phyloP scores from a whole-genome alignment of 2,797 vertebrate genomes.

The Chaenodraco wilsoni region DNA sequence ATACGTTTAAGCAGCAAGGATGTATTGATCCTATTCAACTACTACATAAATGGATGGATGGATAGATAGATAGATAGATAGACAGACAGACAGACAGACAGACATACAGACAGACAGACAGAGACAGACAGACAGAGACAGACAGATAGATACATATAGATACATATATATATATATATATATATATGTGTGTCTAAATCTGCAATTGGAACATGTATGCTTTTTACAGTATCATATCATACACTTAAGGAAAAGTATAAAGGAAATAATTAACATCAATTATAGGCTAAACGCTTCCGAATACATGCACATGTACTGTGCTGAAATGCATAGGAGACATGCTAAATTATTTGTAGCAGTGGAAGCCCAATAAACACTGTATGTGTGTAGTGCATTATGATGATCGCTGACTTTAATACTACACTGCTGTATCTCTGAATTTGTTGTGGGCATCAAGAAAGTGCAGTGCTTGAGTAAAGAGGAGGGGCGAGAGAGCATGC shows the following conservation, averaged over 20 bases:
- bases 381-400: neutral
- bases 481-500: slow-evolving; percentile 69
- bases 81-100: too few relatives aligned
- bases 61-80: neutral
- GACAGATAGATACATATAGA: too few relatives aligned
- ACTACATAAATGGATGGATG: neutral
- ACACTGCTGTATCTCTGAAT: slow-evolving; percentile 10
- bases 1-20: neutral
- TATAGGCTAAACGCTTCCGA: too few relatives aligned
- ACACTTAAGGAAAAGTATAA: neutral
- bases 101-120: neutral
- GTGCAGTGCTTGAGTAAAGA: slow-evolving; percentile 60
- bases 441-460: slow-evolving; percentile 53
- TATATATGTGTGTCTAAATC: too few relatives aligned
- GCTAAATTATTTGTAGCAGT: too few relatives aligned
- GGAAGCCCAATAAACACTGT: neutral
- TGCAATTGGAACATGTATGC: neutral
- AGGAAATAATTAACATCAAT: neutral
- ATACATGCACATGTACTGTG: neutral
- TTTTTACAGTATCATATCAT: neutral
- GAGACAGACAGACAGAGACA: too few relatives aligned
- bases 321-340: neutral
- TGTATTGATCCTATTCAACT: neutral
- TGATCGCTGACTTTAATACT: slow-evolving; percentile 7
- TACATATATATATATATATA: too few relatives aligned